phyloP scores from a whole-genome alignment of 2,888 invertebrate genomes.

The Rhagophthalmus giganteus region DNA sequence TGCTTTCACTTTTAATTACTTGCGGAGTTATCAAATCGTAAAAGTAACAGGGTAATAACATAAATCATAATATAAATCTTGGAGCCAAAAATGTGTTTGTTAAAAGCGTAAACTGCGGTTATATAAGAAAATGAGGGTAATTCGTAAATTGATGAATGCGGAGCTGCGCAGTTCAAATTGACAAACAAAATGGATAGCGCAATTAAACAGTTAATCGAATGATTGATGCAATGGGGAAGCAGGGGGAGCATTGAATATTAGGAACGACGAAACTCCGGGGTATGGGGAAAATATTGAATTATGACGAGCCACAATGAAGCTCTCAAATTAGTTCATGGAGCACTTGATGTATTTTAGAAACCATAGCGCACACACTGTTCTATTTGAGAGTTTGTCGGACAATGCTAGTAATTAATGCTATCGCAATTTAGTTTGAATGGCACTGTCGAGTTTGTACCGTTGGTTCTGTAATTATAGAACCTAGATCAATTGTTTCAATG shows the following conservation, averaged over 20 bases:
- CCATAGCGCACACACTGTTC: constrained; percentile 25
- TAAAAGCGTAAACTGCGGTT: constrained; percentile 28
- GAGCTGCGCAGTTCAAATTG: constrained; percentile 49
- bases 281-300: constrained; percentile 38
- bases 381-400: constrained; percentile 31
- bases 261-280: constrained; percentile 26
- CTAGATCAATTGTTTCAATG: constrained; percentile 28
- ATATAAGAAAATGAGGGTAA: constrained; percentile 43
- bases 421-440: constrained; percentile 35
- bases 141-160: constrained; percentile 51
- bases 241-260: constrained; percentile 34
- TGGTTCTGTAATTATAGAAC: constrained; percentile 25
- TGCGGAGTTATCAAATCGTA: constrained; percentile 15
- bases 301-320: constrained; percentile 47
- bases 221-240: constrained; percentile 50
- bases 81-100: constrained; percentile 27
- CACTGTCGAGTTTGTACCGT: constrained; percentile 26
- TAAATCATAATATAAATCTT: constrained; percentile 33
- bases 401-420: constrained; percentile 35
- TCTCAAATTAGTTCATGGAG: constrained; percentile 47
- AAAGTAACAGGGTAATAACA: constrained; percentile 22
- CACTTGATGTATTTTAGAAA: constrained; percentile 35
- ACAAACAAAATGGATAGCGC: constrained; percentile 54
- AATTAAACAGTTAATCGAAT: constrained; percentile 55
- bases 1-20: constrained; percentile 19